A percentile compares a stretch with the other conserved stretches of the same genome.
Evolutionary conservation across 2,113 vertebrate species (phyloP).

Genomic region (Dromiciops gliroides): DNA sequence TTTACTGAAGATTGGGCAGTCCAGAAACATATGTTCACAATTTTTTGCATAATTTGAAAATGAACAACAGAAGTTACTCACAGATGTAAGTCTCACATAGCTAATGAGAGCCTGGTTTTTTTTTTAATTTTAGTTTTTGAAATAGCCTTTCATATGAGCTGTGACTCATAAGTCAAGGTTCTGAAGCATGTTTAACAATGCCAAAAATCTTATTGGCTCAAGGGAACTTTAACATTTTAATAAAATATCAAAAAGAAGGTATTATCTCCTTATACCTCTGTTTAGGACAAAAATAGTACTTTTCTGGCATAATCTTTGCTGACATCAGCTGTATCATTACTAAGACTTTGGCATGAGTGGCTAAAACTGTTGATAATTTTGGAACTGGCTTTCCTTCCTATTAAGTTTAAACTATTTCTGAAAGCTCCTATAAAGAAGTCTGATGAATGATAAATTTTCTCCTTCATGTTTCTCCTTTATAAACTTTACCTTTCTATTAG

Average conservation of each 20-base stretch:
- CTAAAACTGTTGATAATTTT: not conserved
- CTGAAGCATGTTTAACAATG: not conserved
- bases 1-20: slow-evolving; percentile 9
- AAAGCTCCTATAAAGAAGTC: not conserved
- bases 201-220: not conserved
- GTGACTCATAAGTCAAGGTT: not conserved
- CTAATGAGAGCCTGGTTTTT: not conserved
- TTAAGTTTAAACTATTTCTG: not conserved
- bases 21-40: not conserved
- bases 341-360: not conserved
- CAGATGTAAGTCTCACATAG: not conserved
- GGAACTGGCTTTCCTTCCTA: not conserved
- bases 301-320: not conserved
- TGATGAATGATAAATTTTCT: not conserved
- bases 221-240: not conserved
- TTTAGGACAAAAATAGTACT: not conserved
- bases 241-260: not conserved
- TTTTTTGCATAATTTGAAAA: slow-evolving; percentile 4
- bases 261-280: not conserved
- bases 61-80: not conserved
- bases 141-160: not conserved
- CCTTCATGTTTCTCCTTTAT: not conserved
- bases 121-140: not conserved
- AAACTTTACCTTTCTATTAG: not conserved
- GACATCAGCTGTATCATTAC: not conserved